These are phyloP conservation scores for Mimachlamys varia DNA, from an alignment of 2,888 invertebrate genomes.

Conservation along the genomic window DNA sequence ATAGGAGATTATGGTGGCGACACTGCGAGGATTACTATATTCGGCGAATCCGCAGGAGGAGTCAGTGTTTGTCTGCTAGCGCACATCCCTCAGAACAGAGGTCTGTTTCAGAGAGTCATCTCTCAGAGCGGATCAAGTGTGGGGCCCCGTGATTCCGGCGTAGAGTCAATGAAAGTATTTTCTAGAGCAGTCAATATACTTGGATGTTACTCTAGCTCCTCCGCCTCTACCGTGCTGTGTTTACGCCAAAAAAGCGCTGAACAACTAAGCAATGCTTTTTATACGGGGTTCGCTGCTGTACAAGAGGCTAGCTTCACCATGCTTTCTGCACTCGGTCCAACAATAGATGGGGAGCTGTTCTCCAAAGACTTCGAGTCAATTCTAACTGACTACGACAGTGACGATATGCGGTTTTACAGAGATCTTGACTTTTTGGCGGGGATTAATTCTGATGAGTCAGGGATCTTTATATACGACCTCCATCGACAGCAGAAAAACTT, in stretches of 20 bases:
- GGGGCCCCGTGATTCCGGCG: conserved; percentile 38
- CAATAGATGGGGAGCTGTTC: conserved; percentile 57
- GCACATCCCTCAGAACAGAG: conserved; percentile 56
- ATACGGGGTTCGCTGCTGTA: background rate
- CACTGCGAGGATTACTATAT: conserved; percentile 58
- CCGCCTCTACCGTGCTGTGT: conserved; percentile 42
- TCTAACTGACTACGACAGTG: conserved; percentile 46
- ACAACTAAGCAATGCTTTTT: conserved; percentile 47
- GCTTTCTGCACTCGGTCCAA: conserved; percentile 51
- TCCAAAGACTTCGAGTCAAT: conserved; percentile 46
- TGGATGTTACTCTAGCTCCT: background rate
- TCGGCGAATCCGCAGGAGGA: conserved; percentile 68
- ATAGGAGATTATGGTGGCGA: conserved; percentile 67
- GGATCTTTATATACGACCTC: conserved; percentile 55
- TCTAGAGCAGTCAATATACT: background rate
- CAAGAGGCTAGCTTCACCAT: conserved; percentile 38
- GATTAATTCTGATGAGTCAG: conserved; percentile 61
- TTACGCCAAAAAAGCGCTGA: conserved; percentile 46
- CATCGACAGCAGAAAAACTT: conserved; percentile 46
- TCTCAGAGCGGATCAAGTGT: conserved; percentile 60
- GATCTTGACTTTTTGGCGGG: conserved; percentile 61
- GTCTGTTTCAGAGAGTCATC: conserved; percentile 63
- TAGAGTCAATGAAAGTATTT: conserved; percentile 38
- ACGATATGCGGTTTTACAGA: conserved; percentile 52
- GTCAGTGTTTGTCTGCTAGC: conserved; percentile 61